Base-by-base conservation (phyloP, 2,797 vertebrate species). In the Peromyscus attwateri region DNA sequence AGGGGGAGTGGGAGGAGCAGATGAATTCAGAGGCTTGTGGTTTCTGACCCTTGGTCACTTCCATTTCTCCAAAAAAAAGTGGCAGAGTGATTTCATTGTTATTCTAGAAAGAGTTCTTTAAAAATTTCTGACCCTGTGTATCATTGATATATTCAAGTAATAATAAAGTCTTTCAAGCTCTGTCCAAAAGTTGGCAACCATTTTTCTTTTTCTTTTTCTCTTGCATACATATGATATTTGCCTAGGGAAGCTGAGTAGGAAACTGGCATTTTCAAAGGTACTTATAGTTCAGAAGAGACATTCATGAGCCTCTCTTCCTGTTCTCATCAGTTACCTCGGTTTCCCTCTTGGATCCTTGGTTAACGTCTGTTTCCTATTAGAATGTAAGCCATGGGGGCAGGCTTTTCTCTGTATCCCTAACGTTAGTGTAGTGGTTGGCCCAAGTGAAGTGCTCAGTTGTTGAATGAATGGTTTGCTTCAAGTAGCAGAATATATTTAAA, bases 381-480 rank as follows among this genome's bases (percentile, higher is more conserved):
- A 89, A 76, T 95, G 93, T 92, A 62, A 96, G 40, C 52, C 34
- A 37, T 55, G 68, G 89, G 62, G 80, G 64, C 68, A 93, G 85
- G 21, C 46, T 84, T 92, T 73, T 95, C 84, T 92, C 55, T 57
- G 60, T 76, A 91, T 89, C 76, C 95, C 73, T 73, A 80, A 92
- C 93, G 66, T 89, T 87, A 84, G 68, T 87, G 77, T 55, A 94
- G 62, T 88, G 49, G 75, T 95, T 80, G 73, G 29, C 81, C 66
- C 49, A 91, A 92, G 77, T 83, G 68, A 97, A 95, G 49, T 66
- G 57, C 29, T 87, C 31, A 55, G 0, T 94, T 91, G 77, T 71
- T 95, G 96, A 79, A 96, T 93, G 95, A 96, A 92, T 94, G 91
- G 70, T 94, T 37, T 96, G 66, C 71, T 94, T 96, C 94, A 92